Percentiles rank a stretch among this genome's conserved stretches.
Evolutionary conservation across 37 sponge, comb jelly and placozoan species (phyloP).

Genomic region (Hexactinellida sp.): DNA sequence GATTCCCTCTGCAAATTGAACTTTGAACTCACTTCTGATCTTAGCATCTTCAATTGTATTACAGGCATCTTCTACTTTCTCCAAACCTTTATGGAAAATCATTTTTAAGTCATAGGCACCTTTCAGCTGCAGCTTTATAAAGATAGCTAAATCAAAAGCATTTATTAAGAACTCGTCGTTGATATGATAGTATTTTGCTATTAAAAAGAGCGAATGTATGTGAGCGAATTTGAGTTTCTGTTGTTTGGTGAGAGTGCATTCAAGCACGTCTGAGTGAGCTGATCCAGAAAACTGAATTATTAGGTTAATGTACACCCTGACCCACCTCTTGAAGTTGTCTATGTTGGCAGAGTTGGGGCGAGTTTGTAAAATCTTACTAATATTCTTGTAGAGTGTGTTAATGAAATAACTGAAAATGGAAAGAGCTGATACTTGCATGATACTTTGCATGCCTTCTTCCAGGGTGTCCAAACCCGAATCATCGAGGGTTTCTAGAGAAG

Average conservation of each 20-base stretch:
- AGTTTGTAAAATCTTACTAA: not conserved
- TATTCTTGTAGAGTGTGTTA: not conserved
- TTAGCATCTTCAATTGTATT: not conserved
- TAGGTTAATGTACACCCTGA: not conserved
- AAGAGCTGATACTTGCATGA: not conserved
- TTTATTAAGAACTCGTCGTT: not conserved
- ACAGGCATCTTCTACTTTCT: not conserved
- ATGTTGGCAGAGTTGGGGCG: not conserved
- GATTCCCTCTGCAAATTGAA: not conserved
- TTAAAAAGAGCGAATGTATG: not conserved
- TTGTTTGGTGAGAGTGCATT: not conserved
- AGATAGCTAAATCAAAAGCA: not conserved
- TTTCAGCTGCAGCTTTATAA: not conserved
- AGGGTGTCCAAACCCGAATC: not conserved
- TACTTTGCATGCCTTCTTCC: not conserved
- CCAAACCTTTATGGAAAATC: not conserved
- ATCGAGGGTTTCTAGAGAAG: not conserved
- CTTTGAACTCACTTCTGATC: not conserved
- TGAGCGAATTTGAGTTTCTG: not conserved
- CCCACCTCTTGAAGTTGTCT: not conserved
- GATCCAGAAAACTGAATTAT: not conserved
- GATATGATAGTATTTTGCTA: not conserved
- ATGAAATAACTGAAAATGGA: not conserved
- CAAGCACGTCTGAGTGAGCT: not conserved
- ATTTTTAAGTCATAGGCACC: not conserved